phyloP scores from a whole-genome alignment of 2,113 vertebrate species.

The Scomber colias region DNA sequence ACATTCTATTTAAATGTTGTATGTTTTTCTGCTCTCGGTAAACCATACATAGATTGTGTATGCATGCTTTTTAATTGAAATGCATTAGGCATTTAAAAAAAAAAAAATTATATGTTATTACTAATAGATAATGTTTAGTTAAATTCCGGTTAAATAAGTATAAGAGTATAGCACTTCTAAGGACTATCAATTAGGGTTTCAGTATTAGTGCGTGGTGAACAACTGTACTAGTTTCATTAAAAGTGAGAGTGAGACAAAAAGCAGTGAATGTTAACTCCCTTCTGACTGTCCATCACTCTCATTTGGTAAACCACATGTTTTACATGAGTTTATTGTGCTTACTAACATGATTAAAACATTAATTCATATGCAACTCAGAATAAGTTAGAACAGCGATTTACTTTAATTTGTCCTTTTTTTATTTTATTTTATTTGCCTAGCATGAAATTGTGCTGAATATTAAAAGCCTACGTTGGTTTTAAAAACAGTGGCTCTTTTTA shows the following conservation, averaged over 20 bases:
- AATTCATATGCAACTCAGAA: constrained; percentile 23
- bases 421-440: too few relatives aligned
- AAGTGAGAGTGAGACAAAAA: constrained; percentile 72
- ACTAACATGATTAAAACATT: constrained; percentile 9
- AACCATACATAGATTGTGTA: neutral
- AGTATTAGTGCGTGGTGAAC: constrained; percentile 40
- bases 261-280: constrained; percentile 48
- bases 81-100: neutral
- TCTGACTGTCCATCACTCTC: constrained; percentile 50
- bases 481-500: neutral
- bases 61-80: neutral
- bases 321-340: constrained; percentile 42
- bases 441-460: neutral
- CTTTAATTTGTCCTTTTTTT: too few relatives aligned
- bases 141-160: constrained; percentile 17
- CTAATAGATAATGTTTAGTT: neutral
- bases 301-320: constrained; percentile 69
- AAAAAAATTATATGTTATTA: neutral
- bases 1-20: constrained; percentile 29
- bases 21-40: neutral
- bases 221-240: constrained; percentile 69
- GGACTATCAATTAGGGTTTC: constrained; percentile 39
- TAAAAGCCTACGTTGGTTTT: neutral
- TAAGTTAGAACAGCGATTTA: neutral
- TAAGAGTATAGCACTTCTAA: neutral